Evolutionary conservation across 2,113 vertebrate species (phyloP), one percentile per base, ranked within the genome.

Genomic region (Chlorodrepanis virens): DNA sequence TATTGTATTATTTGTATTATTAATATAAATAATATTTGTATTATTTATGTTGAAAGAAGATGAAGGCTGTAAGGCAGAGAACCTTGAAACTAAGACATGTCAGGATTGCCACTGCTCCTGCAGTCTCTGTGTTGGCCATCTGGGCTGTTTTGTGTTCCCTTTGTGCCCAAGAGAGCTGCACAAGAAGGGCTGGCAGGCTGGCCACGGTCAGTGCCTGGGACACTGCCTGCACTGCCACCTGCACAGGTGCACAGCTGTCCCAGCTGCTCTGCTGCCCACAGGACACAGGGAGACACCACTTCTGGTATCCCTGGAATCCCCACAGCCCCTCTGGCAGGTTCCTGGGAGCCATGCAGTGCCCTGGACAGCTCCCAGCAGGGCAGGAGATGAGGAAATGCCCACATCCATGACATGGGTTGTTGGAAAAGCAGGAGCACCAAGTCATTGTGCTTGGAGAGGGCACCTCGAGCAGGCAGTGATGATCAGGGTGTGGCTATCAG

Each of bases 301-400:
- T 56, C 54, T 64, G 69, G n/a, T 20, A 22, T 37, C 59, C 57
- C 65, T 29, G 56, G 45, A n/a, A 42, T 63, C n/a, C 42, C 37
- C 10, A 0, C 2, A 5, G 39, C n/a, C 21, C 50, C 68, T 45
- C 29, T 2, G 2, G 47, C 2, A 1, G 28, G 50, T 33, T 33
- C 9, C 20, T 37, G 71, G 40, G 54, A 49, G 25, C 35, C 14
- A 14, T 5, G 44, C 52, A 42, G 47, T 28, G 80, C 37, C 57
- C 27, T 44, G n/a, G 35, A 57, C 47, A 59, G 68, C 35, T 75
- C 33, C 45, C 10, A 5, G 50, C 20, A 29, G 81, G 45, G 37
- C 24, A 12, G 23, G 25, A 56, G 47, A 23, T 71, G 47, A 68
- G 57, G 53, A 67, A 37, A 67, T 29, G 28, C 31, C 50, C 60